A percentile compares a stretch with the other conserved stretches of the same genome.
Conservation (phyloP, 1,140 invertebrate species). For the Drosophila parabipectinata region DNA sequence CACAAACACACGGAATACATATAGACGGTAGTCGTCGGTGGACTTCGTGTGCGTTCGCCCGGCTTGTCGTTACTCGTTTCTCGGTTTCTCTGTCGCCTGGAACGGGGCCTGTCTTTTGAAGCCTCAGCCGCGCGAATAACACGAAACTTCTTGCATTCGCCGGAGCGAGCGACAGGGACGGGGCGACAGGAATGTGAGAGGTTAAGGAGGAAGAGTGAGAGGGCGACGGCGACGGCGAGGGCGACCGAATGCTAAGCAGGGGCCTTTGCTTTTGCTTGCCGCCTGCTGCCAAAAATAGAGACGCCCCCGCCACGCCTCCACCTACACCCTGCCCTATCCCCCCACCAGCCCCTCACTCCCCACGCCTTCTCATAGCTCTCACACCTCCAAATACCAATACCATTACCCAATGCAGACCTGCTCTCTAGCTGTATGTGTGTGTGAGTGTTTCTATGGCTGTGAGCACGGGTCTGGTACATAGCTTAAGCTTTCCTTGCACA, state of each 20-base stretch:
- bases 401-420: conserved; percentile 41
- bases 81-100: conserved; percentile 52
- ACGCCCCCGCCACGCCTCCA: conserved; percentile 59
- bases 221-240: background rate
- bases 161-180: conserved; percentile 11
- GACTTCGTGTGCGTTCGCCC: conserved; percentile 32
- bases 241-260: conserved; percentile 50
- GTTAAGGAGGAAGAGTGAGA: conserved; percentile 20
- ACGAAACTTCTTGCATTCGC: conserved; percentile 72
- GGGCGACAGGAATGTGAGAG: conserved; percentile 16
- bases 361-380: conserved; percentile 1
- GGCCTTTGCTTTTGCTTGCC: conserved; percentile 20
- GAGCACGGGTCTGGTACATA: conserved; percentile 52
- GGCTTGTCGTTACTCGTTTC: conserved; percentile 22
- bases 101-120: conserved; percentile 74
- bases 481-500: conserved; percentile 68
- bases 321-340: conserved; percentile 24
- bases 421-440: conserved; percentile 24
- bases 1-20: background rate
- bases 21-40: conserved; percentile 32
- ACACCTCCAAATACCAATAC: conserved; percentile 33
- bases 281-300: conserved; percentile 78
- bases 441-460: conserved; percentile 11
- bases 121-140: conserved; percentile 65
- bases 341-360: conserved; percentile 26